Percentiles rank a stretch among this genome's conserved stretches.
Evolutionary conservation across 2,113 vertebrate genomes (phyloP).

Genomic region (Cyanoliseus patagonus): DNA sequence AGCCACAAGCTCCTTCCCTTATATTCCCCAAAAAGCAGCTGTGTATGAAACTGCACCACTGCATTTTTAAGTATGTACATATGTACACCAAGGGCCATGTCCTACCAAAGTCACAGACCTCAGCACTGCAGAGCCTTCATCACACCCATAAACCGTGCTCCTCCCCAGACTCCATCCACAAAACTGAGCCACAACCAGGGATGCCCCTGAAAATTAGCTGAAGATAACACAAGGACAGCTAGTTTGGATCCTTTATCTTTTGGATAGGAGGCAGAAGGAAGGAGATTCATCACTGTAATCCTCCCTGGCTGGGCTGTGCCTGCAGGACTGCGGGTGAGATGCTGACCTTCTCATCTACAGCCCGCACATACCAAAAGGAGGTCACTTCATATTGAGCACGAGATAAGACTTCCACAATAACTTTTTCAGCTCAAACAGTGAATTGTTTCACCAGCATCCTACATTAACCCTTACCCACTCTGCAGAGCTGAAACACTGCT

Average conservation of each 20-base stretch:
- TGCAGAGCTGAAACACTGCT: accelerated
- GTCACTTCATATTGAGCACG: accelerated
- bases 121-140: neutral
- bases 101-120: accelerated
- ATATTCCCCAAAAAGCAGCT: neutral
- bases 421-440: neutral
- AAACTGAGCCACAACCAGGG: neutral
- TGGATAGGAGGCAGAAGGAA: neutral
- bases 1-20: neutral
- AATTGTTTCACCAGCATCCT: neutral
- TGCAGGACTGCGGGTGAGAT: accelerated
- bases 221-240: neutral
- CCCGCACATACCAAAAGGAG: neutral
- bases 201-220: accelerated
- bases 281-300: accelerated
- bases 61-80: accelerated
- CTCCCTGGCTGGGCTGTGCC: neutral
- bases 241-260: neutral
- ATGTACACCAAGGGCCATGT: accelerated
- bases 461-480: neutral
- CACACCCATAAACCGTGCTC: accelerated
- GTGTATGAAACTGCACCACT: neutral
- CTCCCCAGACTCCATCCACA: neutral
- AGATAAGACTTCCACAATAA: neutral
- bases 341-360: neutral